These are phyloP conservation scores for Lepus europaeus DNA, from an alignment of 2,113 vertebrate species.

Conservation along the genomic window DNA sequence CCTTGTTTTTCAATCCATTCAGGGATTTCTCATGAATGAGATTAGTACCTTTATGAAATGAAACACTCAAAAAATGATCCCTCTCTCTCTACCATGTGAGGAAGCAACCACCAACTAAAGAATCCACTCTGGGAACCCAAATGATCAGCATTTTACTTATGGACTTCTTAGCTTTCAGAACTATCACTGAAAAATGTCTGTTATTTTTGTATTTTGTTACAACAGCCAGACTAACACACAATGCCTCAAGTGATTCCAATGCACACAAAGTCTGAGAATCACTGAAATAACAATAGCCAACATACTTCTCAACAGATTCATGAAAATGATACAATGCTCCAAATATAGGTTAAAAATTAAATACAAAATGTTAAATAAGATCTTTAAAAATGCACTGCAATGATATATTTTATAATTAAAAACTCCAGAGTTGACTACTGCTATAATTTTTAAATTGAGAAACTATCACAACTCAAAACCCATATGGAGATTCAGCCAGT, in stretches of 20 bases:
- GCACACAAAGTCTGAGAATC: background rate
- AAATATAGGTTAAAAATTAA: constrained; percentile 59
- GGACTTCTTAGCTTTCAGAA: background rate
- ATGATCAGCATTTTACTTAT: background rate
- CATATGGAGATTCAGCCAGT: constrained; percentile 70
- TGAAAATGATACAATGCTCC: background rate
- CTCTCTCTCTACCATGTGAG: background rate
- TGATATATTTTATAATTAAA: constrained; percentile 33
- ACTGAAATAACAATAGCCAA: background rate
- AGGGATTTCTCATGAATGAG: background rate
- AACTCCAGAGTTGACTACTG: background rate
- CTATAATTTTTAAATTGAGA: constrained; percentile 18
- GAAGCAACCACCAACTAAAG: background rate
- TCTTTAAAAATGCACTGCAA: background rate
- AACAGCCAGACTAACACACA: constrained; percentile 28
- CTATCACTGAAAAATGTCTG: background rate
- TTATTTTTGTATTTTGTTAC: background rate
- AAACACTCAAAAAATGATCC: background rate
- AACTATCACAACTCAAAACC: constrained; percentile 59
- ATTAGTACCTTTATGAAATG: background rate
- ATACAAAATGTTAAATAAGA: background rate
- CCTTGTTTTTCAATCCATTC: too few relatives aligned
- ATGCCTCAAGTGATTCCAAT: background rate
- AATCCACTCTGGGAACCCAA: background rate
- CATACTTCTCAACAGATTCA: background rate